Conservation (phyloP, 2,113 vertebrate genomes). For the Phaetusa simplex region DNA sequence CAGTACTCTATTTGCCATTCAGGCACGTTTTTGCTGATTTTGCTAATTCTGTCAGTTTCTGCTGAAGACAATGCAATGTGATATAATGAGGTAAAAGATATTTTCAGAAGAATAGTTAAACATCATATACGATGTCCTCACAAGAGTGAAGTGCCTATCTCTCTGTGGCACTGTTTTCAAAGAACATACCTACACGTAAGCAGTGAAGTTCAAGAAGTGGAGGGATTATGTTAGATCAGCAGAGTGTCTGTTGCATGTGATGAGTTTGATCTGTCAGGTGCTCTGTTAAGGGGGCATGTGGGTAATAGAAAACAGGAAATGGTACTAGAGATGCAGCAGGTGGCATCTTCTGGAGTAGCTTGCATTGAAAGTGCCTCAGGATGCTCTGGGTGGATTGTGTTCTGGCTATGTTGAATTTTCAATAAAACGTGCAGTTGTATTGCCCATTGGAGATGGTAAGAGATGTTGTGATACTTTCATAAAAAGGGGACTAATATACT, state of each 20-base stretch:
- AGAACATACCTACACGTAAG: neutral
- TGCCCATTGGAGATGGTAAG: neutral
- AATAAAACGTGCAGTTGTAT: neutral
- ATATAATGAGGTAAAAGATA: neutral
- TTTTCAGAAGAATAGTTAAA: neutral
- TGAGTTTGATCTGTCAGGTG: neutral
- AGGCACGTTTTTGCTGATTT: neutral
- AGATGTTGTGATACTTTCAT: neutral
- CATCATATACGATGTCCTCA: neutral
- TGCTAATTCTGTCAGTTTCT: neutral
- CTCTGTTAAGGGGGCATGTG: rapidly evolving
- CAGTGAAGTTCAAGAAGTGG: neutral
- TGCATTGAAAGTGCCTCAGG: neutral
- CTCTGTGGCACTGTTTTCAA: neutral
- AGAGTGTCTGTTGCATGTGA: neutral
- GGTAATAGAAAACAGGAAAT: neutral
- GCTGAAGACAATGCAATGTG: neutral
- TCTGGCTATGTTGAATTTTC: neutral
- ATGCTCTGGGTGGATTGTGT: neutral
- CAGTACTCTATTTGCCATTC: neutral
- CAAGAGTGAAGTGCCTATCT: neutral
- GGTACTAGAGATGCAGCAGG: neutral
- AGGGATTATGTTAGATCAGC: neutral
- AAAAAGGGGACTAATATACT: neutral
- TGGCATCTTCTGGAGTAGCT: neutral